phyloP scores from a whole-genome alignment of 2,888 invertebrate species.

The Nymphalis urticae region DNA sequence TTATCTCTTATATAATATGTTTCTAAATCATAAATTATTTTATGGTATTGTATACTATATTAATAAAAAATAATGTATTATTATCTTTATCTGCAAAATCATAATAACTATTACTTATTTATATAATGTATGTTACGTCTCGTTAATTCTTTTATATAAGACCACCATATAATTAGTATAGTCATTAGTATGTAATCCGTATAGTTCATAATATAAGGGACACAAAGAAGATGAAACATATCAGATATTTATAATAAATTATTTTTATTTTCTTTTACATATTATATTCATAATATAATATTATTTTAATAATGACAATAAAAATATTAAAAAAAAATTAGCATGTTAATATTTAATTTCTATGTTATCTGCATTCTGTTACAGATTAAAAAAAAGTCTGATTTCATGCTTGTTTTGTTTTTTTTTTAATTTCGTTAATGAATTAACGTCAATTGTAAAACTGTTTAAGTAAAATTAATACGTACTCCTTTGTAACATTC shows the following conservation, averaged over 20 bases:
- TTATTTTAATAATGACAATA: not conserved
- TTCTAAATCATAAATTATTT: not conserved
- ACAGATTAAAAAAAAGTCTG: no score
- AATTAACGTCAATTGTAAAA: no score
- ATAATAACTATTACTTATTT: not conserved
- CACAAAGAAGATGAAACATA: constrained; percentile 8
- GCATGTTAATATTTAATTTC: no score
- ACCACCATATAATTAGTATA: not conserved
- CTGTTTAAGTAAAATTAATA: no score
- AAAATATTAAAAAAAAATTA: not conserved
- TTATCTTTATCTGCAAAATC: not conserved
- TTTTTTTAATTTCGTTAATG: no score
- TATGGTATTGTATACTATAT: not conserved
- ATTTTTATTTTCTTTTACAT: not conserved
- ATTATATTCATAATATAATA: not conserved
- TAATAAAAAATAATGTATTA: not conserved
- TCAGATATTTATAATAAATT: constrained; percentile 1
- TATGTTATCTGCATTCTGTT: no score
- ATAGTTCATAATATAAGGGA: not conserved
- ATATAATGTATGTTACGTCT: not conserved
- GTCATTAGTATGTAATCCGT: constrained; percentile 1
- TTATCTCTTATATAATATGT: no score
- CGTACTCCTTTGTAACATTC: no score
- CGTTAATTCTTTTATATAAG: not conserved
- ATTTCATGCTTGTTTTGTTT: no score